Evolutionary conservation across 2,888 invertebrate species (phyloP).

Genomic region (Trypoxylon attenuatum): DNA sequence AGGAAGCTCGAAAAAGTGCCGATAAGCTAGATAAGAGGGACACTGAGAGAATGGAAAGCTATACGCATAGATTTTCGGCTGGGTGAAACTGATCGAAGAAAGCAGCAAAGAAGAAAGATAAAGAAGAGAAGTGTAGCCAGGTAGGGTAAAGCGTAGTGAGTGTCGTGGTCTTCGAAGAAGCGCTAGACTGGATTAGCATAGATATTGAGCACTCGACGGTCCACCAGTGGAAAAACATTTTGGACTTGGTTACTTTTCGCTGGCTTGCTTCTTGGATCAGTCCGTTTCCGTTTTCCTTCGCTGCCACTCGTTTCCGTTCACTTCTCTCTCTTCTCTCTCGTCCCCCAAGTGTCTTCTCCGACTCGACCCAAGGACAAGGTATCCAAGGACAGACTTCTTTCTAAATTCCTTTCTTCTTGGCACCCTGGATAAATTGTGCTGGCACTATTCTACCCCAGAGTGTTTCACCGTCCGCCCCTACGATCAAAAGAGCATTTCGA

Average conservation of each 20-base stretch:
- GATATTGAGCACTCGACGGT: slow-evolving; percentile 58
- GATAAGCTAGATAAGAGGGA: not conserved
- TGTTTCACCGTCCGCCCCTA: no score
- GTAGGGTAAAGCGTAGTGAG: slow-evolving; percentile 9
- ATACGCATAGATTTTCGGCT: not conserved
- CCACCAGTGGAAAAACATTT: slow-evolving; percentile 57
- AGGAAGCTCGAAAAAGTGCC: not conserved
- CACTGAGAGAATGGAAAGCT: no score
- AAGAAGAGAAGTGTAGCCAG: slow-evolving; percentile 8
- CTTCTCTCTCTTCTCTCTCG: slow-evolving; percentile 2
- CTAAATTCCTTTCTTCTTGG: slow-evolving; percentile 11
- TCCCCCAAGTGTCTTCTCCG: not conserved
- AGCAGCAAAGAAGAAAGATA: no score
- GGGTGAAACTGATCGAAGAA: no score
- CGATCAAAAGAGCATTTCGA: not conserved
- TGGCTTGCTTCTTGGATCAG: slow-evolving; percentile 30
- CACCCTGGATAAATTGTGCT: slow-evolving; percentile 36
- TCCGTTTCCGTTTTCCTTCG: not conserved
- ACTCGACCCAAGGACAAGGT: not conserved
- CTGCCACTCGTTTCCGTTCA: slow-evolving; percentile 2
- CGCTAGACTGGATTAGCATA: slow-evolving; percentile 59
- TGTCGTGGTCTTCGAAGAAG: slow-evolving; percentile 36
- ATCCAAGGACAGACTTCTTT: slow-evolving; percentile 41
- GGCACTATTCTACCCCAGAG: no score
- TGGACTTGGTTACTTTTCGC: slow-evolving; percentile 42